Base-by-base conservation (phyloP, 2,888 invertebrate genomes). In the Drosophila birchii region DNA sequence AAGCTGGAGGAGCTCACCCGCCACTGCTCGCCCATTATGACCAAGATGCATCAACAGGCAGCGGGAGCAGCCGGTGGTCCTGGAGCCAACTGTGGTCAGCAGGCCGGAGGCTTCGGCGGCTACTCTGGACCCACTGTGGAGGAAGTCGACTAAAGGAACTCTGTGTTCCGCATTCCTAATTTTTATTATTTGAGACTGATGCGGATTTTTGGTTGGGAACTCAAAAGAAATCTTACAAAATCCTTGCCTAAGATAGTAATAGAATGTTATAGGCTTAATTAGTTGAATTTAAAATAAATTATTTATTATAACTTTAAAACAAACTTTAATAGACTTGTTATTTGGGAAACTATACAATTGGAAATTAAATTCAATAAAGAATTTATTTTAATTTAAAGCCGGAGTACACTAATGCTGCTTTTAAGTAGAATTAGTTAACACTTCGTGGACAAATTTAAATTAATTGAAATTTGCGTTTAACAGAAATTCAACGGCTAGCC, bases 31-130 rank as follows among this genome's bases (percentile, higher is more conserved):
- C 91, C 78, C 90, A 93, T 83, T 88, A 93, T 89, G 96, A 96
- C 90, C 92, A 89, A 81, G 67, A 80, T 91, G 71, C 91, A 91
- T 75, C 90, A 89, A 55, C 88, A 84, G 62, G 80, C 63, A n/a
- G 75, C 75, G 16, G 45, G 45, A n/a, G 45, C 39, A 29, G 57
- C 49, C 29, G 70, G 23, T n/a, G 57, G 43, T 11, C 18, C 73
- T 14, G 56, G 70, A 70, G 41, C 66, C 45, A 79, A 75, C 51
- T 90, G 87, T 55, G 88, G 89, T 93, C 89, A 96, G 95, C 93
- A 94, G 93, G 34, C 92, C 93, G 84, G 96, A 95, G 20, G 96
- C 94, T 73, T 94, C 94, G 89, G 95, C 94, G 88, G 95, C 82
- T 76, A 79, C 57, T 89, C 95, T 3, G 90, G 91, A 16, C 91